Percentiles rank a stretch among this genome's conserved stretches.
Conservation (phyloP, 2,888 invertebrate genomes). For the Apamea crenata region DNA sequence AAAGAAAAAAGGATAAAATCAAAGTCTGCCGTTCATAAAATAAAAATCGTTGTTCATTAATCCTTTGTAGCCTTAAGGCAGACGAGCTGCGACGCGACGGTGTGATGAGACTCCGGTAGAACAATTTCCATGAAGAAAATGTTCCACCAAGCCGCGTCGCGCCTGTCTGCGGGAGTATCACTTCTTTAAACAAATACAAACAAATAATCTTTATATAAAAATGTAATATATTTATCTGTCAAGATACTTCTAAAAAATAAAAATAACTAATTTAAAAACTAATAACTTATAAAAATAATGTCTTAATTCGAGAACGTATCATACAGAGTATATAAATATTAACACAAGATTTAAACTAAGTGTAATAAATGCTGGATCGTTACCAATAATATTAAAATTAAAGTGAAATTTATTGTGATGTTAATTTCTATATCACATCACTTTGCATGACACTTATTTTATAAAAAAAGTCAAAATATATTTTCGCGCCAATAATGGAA, state of each 20-base stretch:
- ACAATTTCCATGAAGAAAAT: too few relatives aligned
- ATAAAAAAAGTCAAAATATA: background rate
- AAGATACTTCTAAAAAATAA: conserved; percentile 42
- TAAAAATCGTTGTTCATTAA: background rate
- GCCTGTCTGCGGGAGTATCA: background rate
- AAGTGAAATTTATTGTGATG: conserved; percentile 33
- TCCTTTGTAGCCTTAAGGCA: background rate
- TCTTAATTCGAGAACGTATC: conserved; percentile 57
- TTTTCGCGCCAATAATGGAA: background rate
- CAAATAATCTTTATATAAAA: conserved; percentile 27
- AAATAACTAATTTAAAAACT: conserved; percentile 40
- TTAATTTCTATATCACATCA: conserved; percentile 36
- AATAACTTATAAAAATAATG: conserved; percentile 53
- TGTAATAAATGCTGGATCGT: conserved; percentile 68
- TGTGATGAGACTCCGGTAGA: too few relatives aligned
- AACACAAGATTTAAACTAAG: conserved; percentile 65
- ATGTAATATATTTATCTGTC: conserved; percentile 45
- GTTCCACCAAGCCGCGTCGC: background rate
- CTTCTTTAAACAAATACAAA: conserved; percentile 5
- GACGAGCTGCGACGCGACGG: too few relatives aligned
- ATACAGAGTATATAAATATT: conserved; percentile 68
- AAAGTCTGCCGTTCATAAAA: background rate
- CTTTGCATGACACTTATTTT: conserved; percentile 38
- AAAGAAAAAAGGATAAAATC: background rate
- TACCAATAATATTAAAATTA: conserved; percentile 49